Percentiles rank a stretch among this genome's conserved stretches.
Conservation (phyloP, 2,113 vertebrate genomes). For the Picathartes gymnocephalus region DNA sequence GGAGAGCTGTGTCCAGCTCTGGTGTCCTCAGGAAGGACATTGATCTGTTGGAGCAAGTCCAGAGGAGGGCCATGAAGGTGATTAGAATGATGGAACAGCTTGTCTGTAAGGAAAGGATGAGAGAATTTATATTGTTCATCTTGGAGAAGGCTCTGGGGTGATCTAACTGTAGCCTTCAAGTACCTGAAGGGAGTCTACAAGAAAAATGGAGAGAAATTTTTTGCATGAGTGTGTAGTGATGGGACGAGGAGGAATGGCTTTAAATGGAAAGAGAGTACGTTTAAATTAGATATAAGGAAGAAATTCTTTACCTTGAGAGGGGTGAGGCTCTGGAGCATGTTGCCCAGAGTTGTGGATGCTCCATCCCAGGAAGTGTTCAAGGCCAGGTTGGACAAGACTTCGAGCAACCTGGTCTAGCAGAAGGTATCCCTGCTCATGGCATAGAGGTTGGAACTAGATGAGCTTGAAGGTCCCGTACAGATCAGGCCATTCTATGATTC, state of each 20-base stretch:
- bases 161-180: not conserved
- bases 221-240: not conserved
- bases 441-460: not conserved
- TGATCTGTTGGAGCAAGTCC: too few species aligned
- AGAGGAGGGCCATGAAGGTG: not conserved
- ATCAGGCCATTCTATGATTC: not conserved
- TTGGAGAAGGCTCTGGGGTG: not conserved
- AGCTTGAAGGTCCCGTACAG: not conserved
- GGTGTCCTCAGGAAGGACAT: not conserved
- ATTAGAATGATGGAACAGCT: not conserved
- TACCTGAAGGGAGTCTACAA: not conserved
- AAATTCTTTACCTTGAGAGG: not conserved
- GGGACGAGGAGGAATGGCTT: not conserved
- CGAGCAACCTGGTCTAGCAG: not conserved
- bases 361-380: not conserved
- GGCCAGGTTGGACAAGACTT: not conserved
- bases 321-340: too few species aligned
- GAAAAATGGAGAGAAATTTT: not conserved
- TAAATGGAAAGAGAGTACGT: not conserved
- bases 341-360: not conserved
- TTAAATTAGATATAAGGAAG: not conserved
- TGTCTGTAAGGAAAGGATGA: not conserved
- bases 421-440: not conserved
- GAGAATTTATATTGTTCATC: not conserved
- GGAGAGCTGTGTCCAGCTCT: not conserved